Conservation (phyloP, 2,113 vertebrate species). For the Sturnus vulgaris region DNA sequence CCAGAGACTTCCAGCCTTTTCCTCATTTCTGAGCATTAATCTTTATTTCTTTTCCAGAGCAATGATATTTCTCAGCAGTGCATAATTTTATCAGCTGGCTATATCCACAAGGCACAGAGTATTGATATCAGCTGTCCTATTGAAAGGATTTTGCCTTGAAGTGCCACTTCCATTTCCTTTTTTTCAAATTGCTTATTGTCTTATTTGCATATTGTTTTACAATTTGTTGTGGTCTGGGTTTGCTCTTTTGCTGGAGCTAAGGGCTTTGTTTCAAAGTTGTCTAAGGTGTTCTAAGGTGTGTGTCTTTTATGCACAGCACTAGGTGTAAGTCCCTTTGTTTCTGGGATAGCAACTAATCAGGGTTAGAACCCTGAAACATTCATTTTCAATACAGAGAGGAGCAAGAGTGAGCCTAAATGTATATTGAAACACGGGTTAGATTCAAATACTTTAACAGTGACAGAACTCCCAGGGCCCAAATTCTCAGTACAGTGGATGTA, state of each 20-base stretch:
- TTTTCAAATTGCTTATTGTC: neutral
- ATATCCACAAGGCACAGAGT: neutral
- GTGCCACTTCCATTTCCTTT: neutral
- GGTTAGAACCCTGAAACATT: neutral
- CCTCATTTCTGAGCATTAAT: constrained; percentile 34
- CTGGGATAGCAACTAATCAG: neutral
- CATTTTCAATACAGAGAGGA: neutral
- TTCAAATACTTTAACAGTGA: neutral
- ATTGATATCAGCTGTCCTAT: neutral
- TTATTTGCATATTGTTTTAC: neutral
- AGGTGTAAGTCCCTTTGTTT: neutral
- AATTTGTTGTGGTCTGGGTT: neutral
- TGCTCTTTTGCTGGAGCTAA: neutral
- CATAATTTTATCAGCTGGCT: constrained; percentile 24
- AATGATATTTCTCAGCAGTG: constrained; percentile 28
- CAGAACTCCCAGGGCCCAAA: neutral
- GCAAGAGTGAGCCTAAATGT: neutral
- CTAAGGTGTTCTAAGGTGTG: neutral
- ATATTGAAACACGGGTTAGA: neutral
- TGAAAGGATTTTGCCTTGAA: constrained; percentile 11
- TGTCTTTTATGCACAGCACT: neutral
- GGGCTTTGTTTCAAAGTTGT: neutral
- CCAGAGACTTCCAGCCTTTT: constrained; percentile 21
- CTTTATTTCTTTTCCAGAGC: constrained; percentile 39
- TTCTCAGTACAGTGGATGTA: neutral